Base-by-base conservation (phyloP, 1,140 invertebrate species). In the Orchestia grillus region DNA sequence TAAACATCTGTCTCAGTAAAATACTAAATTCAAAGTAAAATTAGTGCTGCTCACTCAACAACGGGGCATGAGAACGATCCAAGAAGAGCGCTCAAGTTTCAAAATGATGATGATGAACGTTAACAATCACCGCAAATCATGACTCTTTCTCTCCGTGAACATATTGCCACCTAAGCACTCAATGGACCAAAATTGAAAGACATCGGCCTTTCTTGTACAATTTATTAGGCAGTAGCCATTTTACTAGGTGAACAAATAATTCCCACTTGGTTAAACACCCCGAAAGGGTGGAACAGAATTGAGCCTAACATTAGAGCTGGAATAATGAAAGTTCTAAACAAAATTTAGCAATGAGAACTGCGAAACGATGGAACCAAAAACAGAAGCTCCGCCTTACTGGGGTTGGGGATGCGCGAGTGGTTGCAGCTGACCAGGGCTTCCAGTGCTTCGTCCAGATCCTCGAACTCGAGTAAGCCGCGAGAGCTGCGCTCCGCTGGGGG, bases 371-470 rank as follows among this genome's bases (percentile, higher is more conserved):
- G 28, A 77, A 77, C 36, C 1, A 77, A 77, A 1, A 36, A 36
- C 11, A 77, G 1, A 77, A 77, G 15, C 28, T 15, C 62, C 62
- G 62, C 15, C 98, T 96, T 96, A 97, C 98, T 98, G 97, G 98
- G 98, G 97, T 98, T 99, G 97, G 99, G 98, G 97, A 99, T 98
- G 96, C 99, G 99, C 96, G 98, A 98, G 98, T 99, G 99, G 98
- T 99, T 99, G 97, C 98, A 99, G 96, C 99, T 98, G 98, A 99
- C 99, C 96, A 99, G 98, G 62, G 99, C 99, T 97, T 99, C 99
- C 36, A 99, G 98, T 40, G 99, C 99, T 97, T 99, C 98, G 45
- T 98, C 98, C 96, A 99, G 98, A 97, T 98, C 98, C 97, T 98
- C 98, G 98, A 99, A 99, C 97, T 99, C 99, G 97, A 99, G 98